A percentile compares a stretch with the other conserved stretches of the same genome.
These are phyloP conservation scores for Cepaea nemoralis DNA, from an alignment of 1,140 invertebrate species.

Conservation along the genomic window DNA sequence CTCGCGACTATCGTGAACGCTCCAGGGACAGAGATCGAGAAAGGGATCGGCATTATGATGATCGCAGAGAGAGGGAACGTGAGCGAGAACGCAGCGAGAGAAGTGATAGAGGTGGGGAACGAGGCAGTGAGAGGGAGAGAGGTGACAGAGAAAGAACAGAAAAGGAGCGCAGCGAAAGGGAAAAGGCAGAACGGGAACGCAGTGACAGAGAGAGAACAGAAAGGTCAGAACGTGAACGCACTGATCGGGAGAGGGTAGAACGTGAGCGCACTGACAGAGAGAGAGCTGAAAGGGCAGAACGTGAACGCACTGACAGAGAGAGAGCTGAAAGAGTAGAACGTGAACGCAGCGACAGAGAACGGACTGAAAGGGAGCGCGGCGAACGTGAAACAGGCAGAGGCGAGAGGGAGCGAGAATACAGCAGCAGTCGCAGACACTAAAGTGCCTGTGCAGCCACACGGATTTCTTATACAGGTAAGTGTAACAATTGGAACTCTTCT, in stretches of 20 bases:
- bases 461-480: neutral
- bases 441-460: neutral
- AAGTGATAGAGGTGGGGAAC: constrained; percentile 71
- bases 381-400: constrained; percentile 54
- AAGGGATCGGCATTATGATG: constrained; percentile 67
- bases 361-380: constrained; percentile 45
- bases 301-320: constrained; percentile 66
- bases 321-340: constrained; percentile 39
- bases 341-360: constrained; percentile 52
- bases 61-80: constrained; percentile 78
- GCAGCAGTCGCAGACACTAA: constrained; percentile 35
- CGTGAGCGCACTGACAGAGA: constrained; percentile 68
- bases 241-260: constrained; percentile 61
- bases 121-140: constrained; percentile 49
- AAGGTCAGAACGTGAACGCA: constrained; percentile 46
- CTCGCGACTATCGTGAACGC: constrained; percentile 71
- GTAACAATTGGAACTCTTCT: neutral
- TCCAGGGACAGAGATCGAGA: constrained; percentile 64
- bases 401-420: constrained; percentile 59
- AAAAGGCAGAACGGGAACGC: constrained; percentile 59
- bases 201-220: constrained; percentile 65
- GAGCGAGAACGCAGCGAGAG: constrained; percentile 75
- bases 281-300: constrained; percentile 45
- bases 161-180: constrained; percentile 66
- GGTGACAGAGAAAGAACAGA: constrained; percentile 61